Evolutionary conservation across 2,797 vertebrate species (phyloP).

Genomic region (Alectoris magna): DNA sequence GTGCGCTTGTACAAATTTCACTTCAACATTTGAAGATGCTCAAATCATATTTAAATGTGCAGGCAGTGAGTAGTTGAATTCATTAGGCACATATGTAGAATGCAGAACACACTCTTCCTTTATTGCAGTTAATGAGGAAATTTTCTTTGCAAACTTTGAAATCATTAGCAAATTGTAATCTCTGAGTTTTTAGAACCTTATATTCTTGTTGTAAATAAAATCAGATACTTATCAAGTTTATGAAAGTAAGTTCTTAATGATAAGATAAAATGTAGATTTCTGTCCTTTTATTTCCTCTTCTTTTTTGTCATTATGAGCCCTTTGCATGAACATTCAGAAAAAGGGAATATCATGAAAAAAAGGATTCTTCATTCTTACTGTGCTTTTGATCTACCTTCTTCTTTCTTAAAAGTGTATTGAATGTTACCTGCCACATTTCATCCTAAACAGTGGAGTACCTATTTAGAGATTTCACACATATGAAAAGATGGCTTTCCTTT

Average conservation of each 20-base stretch:
- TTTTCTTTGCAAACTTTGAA: background rate
- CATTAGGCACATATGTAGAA: background rate
- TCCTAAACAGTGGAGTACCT: background rate
- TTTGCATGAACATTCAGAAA: background rate
- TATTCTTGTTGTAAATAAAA: background rate
- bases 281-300: background rate
- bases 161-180: background rate
- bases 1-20: background rate
- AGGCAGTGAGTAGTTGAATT: background rate
- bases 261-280: background rate
- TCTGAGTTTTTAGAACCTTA: background rate
- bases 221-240: background rate
- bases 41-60: background rate
- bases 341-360: background rate
- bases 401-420: background rate
- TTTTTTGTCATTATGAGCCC: background rate
- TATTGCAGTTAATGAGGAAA: background rate
- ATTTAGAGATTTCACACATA: background rate
- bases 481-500: background rate
- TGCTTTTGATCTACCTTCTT: background rate
- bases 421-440: background rate
- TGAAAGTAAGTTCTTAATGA: background rate
- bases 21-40: background rate
- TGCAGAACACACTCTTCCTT: background rate
- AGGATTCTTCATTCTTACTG: background rate